A percentile compares a stretch with the other conserved stretches of the same genome.
Conservation (phyloP, 2,888 invertebrate genomes). For the Phalera bucephala region DNA sequence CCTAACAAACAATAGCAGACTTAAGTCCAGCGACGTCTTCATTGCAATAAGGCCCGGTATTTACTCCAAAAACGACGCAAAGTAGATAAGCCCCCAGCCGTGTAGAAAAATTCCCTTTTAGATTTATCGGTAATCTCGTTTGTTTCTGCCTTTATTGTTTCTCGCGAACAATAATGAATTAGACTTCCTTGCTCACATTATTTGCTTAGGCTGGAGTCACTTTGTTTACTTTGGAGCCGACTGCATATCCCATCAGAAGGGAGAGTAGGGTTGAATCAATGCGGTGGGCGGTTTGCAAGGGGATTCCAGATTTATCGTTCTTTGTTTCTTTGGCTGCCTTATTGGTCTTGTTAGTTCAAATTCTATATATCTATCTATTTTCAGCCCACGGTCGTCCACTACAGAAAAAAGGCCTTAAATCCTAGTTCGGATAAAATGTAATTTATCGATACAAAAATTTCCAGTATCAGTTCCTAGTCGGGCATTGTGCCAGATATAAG, state of each 20-base stretch:
- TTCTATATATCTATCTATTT: too few species aligned
- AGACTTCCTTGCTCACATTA: constrained; percentile 61
- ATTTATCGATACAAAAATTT: too few species aligned
- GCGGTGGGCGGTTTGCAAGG: constrained; percentile 62
- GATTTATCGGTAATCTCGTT: constrained; percentile 72
- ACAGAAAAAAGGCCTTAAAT: too few species aligned
- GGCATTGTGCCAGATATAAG: too few species aligned
- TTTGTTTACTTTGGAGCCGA: constrained; percentile 63
- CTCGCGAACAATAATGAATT: constrained; percentile 67
- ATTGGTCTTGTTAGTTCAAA: too few species aligned
- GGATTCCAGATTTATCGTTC: constrained; percentile 66
- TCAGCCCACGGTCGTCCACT: too few species aligned
- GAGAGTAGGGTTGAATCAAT: constrained; percentile 67
- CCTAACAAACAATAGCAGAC: constrained; percentile 68
- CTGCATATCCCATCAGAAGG: constrained; percentile 59
- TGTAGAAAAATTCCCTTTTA: constrained; percentile 70
- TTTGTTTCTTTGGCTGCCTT: too few species aligned
- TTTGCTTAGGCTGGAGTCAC: constrained; percentile 66
- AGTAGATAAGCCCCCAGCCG: constrained; percentile 64
- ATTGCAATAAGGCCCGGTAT: constrained; percentile 62
- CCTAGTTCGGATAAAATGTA: too few species aligned
- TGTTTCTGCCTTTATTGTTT: constrained; percentile 73
- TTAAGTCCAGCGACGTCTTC: constrained; percentile 62
- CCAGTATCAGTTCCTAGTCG: too few species aligned
- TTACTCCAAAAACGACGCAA: constrained; percentile 71